Evolutionary conservation across 2,113 vertebrate species (phyloP).

Genomic region (Macquaria australasica): DNA sequence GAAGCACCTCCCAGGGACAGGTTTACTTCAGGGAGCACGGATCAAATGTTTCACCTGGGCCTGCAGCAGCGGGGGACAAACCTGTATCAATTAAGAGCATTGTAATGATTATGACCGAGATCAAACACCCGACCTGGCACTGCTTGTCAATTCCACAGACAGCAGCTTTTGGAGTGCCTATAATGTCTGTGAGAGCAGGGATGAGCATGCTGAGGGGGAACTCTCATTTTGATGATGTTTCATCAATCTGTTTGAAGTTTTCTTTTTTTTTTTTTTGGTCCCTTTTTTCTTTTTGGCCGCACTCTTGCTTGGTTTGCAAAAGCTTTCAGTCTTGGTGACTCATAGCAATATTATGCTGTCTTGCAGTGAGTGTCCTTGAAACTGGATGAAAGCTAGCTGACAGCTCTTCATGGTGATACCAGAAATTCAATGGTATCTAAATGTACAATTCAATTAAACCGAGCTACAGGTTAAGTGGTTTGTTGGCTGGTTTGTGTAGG

Average conservation of each 20-base stretch:
- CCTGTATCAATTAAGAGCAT: conserved; percentile 61
- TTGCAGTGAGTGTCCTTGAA: conserved; percentile 35
- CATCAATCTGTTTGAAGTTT: conserved; percentile 69
- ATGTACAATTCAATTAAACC: conserved; percentile 48
- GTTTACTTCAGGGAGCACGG: conserved; percentile 28
- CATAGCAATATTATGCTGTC: conserved; percentile 35
- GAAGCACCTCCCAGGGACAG: conserved; percentile 37
- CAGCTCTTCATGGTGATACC: conserved; percentile 19
- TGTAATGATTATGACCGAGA: conserved; percentile 60
- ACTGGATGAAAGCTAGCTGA: conserved; percentile 23
- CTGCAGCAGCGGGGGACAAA: conserved; percentile 43
- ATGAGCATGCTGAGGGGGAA: conserved; percentile 54
- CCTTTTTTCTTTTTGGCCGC: conserved; percentile 35
- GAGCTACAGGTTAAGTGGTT: conserved; percentile 47
- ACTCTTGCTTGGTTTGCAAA: conserved; percentile 56
- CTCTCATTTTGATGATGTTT: conserved; percentile 72
- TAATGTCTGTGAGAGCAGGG: conserved; percentile 55
- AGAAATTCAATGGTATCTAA: conserved; percentile 14
- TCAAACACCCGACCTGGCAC: conserved; percentile 65
- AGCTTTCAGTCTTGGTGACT: conserved; percentile 44
- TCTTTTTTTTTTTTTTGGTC: conserved; percentile 1
- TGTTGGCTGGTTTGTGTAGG: conserved; percentile 43
- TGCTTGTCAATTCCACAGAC: conserved; percentile 64
- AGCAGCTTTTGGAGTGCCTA: conserved; percentile 53
- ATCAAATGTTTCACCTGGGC: conserved; percentile 52